Evolutionary conservation across 2,113 vertebrate species (phyloP), one percentile per base, ranked within the genome.

Genomic region (Siniperca chuatsi): DNA sequence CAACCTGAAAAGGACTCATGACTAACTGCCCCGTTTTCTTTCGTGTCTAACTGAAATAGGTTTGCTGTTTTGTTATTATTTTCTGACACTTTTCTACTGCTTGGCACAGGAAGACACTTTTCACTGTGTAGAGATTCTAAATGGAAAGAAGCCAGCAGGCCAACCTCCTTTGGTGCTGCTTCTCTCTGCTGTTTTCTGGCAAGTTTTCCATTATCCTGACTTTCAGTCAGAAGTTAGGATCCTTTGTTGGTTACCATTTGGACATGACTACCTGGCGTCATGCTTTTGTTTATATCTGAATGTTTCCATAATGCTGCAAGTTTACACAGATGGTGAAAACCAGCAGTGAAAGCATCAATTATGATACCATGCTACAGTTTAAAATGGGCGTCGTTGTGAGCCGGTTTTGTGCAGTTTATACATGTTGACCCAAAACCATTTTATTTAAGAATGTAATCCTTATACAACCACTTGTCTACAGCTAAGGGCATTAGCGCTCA

Each of bases 271-370:
- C 54, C 52, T 71, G 42, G 18, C 15, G 1, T 35, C 25, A 8
- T 23, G 54, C 25, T 84, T 46, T 75, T 66, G 44, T 87, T 79
- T 71, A 20, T 11, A 46, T 76, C 44, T 67, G 16, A 40, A 55
- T 85, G 60, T 29, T 62, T 68, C 44, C 40, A 68, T 29, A 52
- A 65, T 74, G 23, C 61, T 73, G 15, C 29, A 54, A 58, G 71
- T 76, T 82, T 58, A 77, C 67, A 68, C 48, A 75, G 68, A 74
- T 78, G 64, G 64, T 61, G 62, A 62, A 66, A 81, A 60, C 12
- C 70, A 62, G 10, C 60, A 54, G 40, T 74, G 33, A 62, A 48
- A 64, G 40, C 20, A 79, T 89, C 25, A 64, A 29, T 66, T 50
- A 16, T 72, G 23, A 77, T 15, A 40, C 50, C 23, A 48, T n/a